Evolutionary conservation across 2,113 vertebrate genomes (phyloP), one percentile per base, ranked within the genome.

Genomic region (Macquaria australasica): DNA sequence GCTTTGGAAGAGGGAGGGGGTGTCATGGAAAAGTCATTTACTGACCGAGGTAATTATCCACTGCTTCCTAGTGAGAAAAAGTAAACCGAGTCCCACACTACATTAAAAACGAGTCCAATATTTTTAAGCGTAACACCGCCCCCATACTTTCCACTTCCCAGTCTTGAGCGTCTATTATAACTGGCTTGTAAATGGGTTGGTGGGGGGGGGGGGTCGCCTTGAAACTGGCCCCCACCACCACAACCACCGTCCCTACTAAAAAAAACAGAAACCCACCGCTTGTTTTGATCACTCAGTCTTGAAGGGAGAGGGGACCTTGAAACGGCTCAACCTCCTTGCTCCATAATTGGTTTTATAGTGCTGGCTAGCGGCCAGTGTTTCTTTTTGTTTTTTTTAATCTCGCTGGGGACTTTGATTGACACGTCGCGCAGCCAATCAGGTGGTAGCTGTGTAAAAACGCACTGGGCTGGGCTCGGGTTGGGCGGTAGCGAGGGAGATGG

Each of bases 261-360:
- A 34, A 89, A 94, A 96, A 95, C 90, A 96, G 93, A 94, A 95
- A 48, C 67, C 55, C 84, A 63, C 45, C 53, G 90, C 93, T 95
- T 95, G 94, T 96, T 96, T 96, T 93, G 95, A 96, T 96, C 96
- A 95, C 91, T 95, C 94, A 92, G 94, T 95, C 94, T 93, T 92
- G 92, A 91, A 93, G 89, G 88, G 88, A 93, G 95, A 84, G 92
- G 97, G 95, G 92, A 94, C 95, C 97, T 97, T 93, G 97, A 98
- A 97, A 97, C 97, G 39, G 96, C 92, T 80, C 93, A 91, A 92
- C 94, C 95, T 95, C 93, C 94, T 94, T 79, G 93, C 94, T 94
- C 95, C 96, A 95, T 97, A 97, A 97, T 97, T 97, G 97, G 96
- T 96, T 97, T 97, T 96, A 96, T 97, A 95, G 96, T 93, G 94